Evolutionary conservation across 2,113 vertebrate genomes (phyloP), one percentile per base, ranked within the genome.

Genomic region (Chrysochloris asiatica): DNA sequence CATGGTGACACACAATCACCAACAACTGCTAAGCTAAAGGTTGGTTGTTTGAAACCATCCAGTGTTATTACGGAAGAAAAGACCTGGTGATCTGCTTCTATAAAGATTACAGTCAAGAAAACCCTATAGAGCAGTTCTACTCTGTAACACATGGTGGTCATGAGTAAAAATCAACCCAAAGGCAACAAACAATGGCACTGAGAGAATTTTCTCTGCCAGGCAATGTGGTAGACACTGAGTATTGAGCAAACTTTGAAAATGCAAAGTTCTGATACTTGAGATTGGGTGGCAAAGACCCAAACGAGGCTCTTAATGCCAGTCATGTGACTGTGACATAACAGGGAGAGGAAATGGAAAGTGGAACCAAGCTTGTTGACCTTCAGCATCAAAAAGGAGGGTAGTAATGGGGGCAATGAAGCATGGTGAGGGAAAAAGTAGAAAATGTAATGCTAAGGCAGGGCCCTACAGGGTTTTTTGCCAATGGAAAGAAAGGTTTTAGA

Each of bases 191-290:
- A 61, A 30, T 24, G 38, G 38, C 11, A 47, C 0, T 4, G 45
- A 69, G 61, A 2, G 0, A 1, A 0, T 8, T 52, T 52, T 79
- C 4, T 6, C 1, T 8, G 6, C 6, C 13, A 28, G 50, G 26
- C 6, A 4, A 11, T 3, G 1, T 14, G 12, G 2, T 22, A 48
- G 41, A 6, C 28, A 4, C 0, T 7, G 17, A 21, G 45, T 36
- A 43, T 33, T 12, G 28, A 41, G 54, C 45, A 28, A 36, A 26
- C 61, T 36, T 50, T 38, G 47, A 7, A 2, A 12, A 56, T 33
- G 59, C 0, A 7, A 17, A 38, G 6, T 30, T 4, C 26, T n/a
- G 41, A 43, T 7, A 22, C 50, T 28, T n/a, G 45, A 33, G 41
- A 47, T 13, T 4, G 9, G 56, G 9, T 6, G 14, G 63, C 8